These are phyloP conservation scores for Tuberolachnus salignus DNA, from an alignment of 2,888 invertebrate genomes.

Conservation along the genomic window DNA sequence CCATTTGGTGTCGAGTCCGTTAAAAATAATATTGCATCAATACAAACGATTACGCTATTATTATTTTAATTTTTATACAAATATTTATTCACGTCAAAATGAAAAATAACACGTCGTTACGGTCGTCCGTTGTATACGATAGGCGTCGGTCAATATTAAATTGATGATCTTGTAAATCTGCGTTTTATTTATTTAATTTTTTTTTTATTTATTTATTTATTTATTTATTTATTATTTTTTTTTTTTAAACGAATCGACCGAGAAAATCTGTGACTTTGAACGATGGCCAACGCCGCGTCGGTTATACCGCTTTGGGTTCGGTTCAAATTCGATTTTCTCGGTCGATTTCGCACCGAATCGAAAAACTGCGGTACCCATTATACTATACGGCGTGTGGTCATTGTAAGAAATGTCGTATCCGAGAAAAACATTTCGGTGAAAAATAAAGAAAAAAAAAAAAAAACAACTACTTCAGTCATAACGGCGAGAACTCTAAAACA, in stretches of 20 bases:
- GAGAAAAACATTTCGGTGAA: background rate
- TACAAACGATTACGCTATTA: no score
- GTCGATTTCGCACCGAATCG: background rate
- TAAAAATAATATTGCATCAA: no score
- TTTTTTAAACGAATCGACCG: background rate
- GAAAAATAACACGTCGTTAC: background rate
- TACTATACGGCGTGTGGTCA: no score
- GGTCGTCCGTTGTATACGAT: background rate
- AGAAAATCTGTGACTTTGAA: conserved; percentile 25
- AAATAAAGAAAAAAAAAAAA: background rate
- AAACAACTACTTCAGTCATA: no score
- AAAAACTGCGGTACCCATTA: background rate
- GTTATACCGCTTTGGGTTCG: background rate
- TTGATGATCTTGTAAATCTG: conserved; percentile 6
- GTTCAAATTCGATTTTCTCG: conserved; percentile 15
- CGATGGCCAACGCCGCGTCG: conserved; percentile 10
- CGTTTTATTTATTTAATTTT: background rate
- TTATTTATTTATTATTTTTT: background rate
- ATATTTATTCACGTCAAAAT: background rate
- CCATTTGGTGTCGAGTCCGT: no score
- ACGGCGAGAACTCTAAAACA: no score
- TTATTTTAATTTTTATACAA: background rate
- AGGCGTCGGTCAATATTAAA: background rate
- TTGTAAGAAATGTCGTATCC: background rate
- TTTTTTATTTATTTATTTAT: no score